phyloP scores from a whole-genome alignment of 2,113 vertebrate species.

The Lethenteron camtschaticum region DNA sequence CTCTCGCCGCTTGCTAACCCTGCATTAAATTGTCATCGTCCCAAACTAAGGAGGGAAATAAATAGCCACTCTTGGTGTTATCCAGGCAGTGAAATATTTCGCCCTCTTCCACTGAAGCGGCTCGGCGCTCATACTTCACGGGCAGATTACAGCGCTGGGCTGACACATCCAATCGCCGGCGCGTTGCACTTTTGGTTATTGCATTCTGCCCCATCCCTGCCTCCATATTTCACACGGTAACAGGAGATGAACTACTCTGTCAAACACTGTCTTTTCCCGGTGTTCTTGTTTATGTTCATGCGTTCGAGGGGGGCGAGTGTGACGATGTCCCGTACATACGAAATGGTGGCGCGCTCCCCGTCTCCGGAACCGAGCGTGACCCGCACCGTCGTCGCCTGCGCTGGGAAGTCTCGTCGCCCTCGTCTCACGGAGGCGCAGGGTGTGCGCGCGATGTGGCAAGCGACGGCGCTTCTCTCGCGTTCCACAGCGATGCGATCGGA shows the following conservation, averaged over 20 bases:
- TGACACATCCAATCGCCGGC: slow-evolving; percentile 6
- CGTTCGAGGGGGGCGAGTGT: background rate
- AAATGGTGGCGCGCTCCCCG: background rate
- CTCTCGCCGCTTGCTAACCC: slow-evolving; percentile 6
- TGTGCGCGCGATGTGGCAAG: no score
- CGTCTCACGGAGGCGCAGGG: no score
- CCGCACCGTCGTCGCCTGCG: no score
- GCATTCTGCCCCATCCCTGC: slow-evolving; percentile 6
- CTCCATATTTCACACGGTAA: slow-evolving; percentile 6
- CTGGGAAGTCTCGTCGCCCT: no score
- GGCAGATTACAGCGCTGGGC: slow-evolving; percentile 1
- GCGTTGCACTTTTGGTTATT: slow-evolving; percentile 5
- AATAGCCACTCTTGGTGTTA: slow-evolving; percentile 4
- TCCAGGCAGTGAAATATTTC: slow-evolving; percentile 5
- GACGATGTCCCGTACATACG: slow-evolving; percentile 3
- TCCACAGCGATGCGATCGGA: no score
- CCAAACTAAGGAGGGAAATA: slow-evolving; percentile 4
- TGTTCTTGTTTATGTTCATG: slow-evolving; percentile 6
- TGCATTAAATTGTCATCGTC: slow-evolving; percentile 6
- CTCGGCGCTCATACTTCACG: background rate
- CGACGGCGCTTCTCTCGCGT: no score
- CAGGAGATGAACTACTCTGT: slow-evolving; percentile 5
- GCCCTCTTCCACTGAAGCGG: slow-evolving; percentile 4
- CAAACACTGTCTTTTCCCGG: slow-evolving; percentile 5
- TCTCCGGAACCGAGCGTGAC: no score